Base-by-base conservation (phyloP, 1,140 invertebrate species). In the Saccostrea glomerata region DNA sequence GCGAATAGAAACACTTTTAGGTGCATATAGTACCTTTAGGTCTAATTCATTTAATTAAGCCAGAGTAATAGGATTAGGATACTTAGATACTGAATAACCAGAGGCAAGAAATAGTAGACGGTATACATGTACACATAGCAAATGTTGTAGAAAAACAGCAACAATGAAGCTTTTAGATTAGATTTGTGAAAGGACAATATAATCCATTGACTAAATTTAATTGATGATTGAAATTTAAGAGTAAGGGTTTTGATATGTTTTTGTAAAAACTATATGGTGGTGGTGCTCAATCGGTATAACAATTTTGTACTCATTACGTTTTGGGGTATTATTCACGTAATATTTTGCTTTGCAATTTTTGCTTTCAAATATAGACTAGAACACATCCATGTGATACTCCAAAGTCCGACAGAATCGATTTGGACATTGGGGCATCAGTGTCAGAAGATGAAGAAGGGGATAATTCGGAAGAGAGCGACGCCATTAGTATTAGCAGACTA, bases 401-500 rank as follows among this genome's bases (percentile, higher is more conserved):
- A 13, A 77, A 77, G 30, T 77, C 70, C 2, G 70, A 77, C 70
- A 25, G 70, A 25, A 77, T 77, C 30, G 70, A 77, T 30, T 15
- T 84, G 82, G 82, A 84, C 30, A 56, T 56, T 56, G 82, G 82
- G 47, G 54, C 82, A 17, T 84, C 82, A 20, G 82, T 84, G 3
- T 84, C 82, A 36, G 82, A 84, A 36, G 82, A 84, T n/a, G 82
- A 84, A 56, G 82, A 73, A 30, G 85, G 73, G 17, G 63, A 86
- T 23, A 82, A 56, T 20, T 84, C 82, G n/a, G 82, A 87, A 9
- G 54, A 82, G 17, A 89, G 88, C 85, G 90, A 90, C 85, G 87
- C 73, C 2, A 88, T 89, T 4, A 91, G 91, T 36, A 77, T 91
- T 0, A 87, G 87, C 23, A 89, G 87, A 73, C 84, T 91, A 60